phyloP scores from a whole-genome alignment of 1,140 invertebrate species.

The Coptotermes formosanus region DNA sequence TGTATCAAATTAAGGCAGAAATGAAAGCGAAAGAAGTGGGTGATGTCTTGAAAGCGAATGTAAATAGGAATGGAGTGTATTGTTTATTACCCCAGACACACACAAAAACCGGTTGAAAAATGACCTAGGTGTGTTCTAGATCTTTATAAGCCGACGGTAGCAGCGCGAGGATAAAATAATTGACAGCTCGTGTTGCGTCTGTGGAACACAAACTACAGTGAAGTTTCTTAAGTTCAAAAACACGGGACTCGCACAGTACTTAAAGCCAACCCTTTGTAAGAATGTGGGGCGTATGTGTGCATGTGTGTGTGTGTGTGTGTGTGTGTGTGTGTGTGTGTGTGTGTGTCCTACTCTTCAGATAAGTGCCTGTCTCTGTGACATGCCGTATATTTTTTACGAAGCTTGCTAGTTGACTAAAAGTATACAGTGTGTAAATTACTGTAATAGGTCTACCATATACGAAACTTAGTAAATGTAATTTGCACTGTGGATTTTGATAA shows the following conservation, averaged over 20 bases:
- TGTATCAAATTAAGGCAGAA: neutral
- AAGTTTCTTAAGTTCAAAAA: too few species aligned
- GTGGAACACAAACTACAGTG: neutral
- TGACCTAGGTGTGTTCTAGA: too few species aligned
- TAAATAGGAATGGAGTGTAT: neutral
- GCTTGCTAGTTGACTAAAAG: neutral
- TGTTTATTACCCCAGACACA: too few species aligned
- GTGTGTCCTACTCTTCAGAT: too few species aligned
- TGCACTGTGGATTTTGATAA: neutral
- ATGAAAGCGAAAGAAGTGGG: neutral
- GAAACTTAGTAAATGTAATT: neutral
- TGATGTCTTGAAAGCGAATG: neutral
- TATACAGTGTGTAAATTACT: neutral
- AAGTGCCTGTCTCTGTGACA: neutral
- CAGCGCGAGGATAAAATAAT: neutral
- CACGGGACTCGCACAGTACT: neutral
- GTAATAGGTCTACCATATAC: neutral
- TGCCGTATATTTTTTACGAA: neutral
- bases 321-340: too few species aligned
- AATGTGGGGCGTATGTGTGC: neutral
- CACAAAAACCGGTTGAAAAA: too few species aligned
- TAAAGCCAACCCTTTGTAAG: neutral
- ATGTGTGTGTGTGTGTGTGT: too few species aligned
- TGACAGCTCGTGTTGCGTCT: conserved; percentile 1
- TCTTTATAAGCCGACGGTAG: too few species aligned